Base-by-base conservation (phyloP, 1,140 invertebrate species). In the Scaptodrosophila lebanonensis region DNA sequence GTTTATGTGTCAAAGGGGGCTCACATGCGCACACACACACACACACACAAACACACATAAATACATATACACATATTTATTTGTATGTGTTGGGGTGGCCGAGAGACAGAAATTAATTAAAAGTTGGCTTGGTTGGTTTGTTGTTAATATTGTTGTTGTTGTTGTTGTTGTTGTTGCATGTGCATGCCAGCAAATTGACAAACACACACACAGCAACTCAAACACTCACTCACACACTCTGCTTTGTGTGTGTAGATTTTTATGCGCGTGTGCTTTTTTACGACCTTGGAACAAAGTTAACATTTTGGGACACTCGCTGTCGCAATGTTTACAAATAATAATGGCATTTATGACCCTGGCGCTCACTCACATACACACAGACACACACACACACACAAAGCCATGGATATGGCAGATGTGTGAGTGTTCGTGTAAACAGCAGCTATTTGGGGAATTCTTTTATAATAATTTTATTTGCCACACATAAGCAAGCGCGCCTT, bases 301-400 rank as follows among this genome's bases (percentile, higher is more conserved):
- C 75, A 82, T 69, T 79, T 79, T 82, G 66, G 73, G 52, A 48
- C 69, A 69, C 65, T 63, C 60, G 66, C 65, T 66, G 75, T 62
- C 72, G 73, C 72, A 72, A 65, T 79, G 75, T 82, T 79, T 82
- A 79, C 73, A 73, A 79, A 73, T 73, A 73, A 73, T 82, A 79
- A 79, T 73, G 60, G 69, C 75, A 62, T 82, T 73, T 82, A 73
- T 77, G 75, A 82, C 75, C 73, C 75, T 62, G 68, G 64, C 69
- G 48, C 48, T 38, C 47, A 45, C 59, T 40, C 63, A 25, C 35
- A 43, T 25, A 15, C 27, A 9, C 44, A 52, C 33, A 32, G 13
- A 43, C 38, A 48, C 13, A 40, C 40, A 44, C 35, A 42, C 32
- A 12, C 39, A 12, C 33, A 33, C 38, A 25, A 45, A 22, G 5